Evolutionary conservation across 2,888 invertebrate genomes (phyloP).

Genomic region (Poecilus cupreus): DNA sequence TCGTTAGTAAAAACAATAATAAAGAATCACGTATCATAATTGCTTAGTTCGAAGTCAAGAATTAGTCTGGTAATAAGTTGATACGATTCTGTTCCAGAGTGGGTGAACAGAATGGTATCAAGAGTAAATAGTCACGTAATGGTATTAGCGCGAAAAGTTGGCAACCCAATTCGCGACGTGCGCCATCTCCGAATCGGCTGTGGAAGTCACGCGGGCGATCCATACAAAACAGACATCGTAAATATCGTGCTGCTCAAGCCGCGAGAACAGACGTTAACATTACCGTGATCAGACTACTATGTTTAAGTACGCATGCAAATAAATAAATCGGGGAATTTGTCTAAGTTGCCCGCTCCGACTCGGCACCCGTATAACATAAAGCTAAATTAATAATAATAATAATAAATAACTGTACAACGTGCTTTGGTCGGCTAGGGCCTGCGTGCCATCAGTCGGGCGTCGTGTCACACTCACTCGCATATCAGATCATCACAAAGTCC

Average conservation of each 20-base stretch:
- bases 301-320: conserved; percentile 67
- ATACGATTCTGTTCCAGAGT: background rate
- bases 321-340: conserved; percentile 63
- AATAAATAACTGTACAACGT: conserved; percentile 70
- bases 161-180: background rate
- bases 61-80: background rate
- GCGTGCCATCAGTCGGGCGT: conserved; percentile 61
- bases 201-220: conserved; percentile 18
- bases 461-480: conserved; percentile 64
- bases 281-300: conserved; percentile 51
- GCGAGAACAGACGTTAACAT: conserved; percentile 36
- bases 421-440: conserved; percentile 57
- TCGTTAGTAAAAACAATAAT: background rate
- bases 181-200: background rate
- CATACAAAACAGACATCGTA: conserved; percentile 39
- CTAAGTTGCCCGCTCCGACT: conserved; percentile 53
- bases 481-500: background rate
- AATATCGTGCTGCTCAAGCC: conserved; percentile 34
- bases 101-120: conserved; percentile 25
- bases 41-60: too few relatives aligned
- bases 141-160: conserved; percentile 2
- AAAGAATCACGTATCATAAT: background rate
- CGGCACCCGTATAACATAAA: conserved; percentile 49
- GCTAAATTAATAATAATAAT: conserved; percentile 60
- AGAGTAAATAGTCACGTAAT: background rate